phyloP scores from a whole-genome alignment of 2,113 vertebrate genomes.

The Tupaia chinensis region DNA sequence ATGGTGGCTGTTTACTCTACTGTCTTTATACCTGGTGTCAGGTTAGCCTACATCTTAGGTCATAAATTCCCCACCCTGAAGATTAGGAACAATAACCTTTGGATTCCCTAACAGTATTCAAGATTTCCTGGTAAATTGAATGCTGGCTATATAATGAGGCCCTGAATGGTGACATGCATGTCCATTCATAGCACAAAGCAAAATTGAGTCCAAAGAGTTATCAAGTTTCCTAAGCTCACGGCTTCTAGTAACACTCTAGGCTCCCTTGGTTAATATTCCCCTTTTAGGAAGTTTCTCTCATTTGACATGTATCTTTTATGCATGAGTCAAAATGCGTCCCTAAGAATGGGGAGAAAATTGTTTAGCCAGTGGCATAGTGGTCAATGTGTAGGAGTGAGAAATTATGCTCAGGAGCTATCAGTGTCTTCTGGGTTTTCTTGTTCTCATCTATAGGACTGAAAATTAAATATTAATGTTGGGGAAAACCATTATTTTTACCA shows the following conservation, averaged over 20 bases:
- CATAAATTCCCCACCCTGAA: not conserved
- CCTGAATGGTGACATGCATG: not conserved
- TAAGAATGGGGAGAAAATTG: not conserved
- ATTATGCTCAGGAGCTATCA: not conserved
- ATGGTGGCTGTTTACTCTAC: not conserved
- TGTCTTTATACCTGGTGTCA: not conserved
- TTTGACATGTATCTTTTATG: slow-evolving; percentile 39
- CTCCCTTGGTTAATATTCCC: slow-evolving; percentile 41
- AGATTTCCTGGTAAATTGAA: slow-evolving; percentile 31
- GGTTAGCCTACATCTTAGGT: not conserved
- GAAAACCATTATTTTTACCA: slow-evolving; percentile 3
- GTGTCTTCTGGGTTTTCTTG: not conserved
- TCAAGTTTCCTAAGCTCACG: slow-evolving; percentile 31
- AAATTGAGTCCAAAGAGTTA: slow-evolving; percentile 50
- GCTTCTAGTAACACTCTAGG: not conserved
- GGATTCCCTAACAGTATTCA: not conserved
- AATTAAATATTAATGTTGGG: slow-evolving; percentile 60
- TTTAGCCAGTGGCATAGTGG: not conserved
- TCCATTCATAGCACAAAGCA: not conserved
- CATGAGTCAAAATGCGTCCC: slow-evolving; percentile 52
- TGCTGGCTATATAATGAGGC: not conserved
- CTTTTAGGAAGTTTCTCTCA: slow-evolving; percentile 2
- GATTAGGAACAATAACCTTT: not conserved
- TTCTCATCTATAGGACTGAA: not conserved
- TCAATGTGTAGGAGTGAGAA: not conserved